phyloP scores from a whole-genome alignment of 2,113 vertebrate species.

The Cnemophilus loriae region DNA sequence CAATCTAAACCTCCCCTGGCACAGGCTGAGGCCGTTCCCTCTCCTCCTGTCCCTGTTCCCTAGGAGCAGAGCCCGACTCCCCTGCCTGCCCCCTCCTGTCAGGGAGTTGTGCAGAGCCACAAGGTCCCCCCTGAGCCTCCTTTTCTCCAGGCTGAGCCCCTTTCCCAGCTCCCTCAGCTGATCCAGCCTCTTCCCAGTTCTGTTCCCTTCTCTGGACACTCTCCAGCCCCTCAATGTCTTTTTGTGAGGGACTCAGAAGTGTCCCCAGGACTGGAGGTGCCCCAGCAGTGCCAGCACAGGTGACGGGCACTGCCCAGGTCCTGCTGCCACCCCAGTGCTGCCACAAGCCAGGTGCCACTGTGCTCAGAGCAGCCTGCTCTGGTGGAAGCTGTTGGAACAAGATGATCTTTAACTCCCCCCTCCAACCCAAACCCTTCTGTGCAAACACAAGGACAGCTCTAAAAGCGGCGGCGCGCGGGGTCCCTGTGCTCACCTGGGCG shows the following conservation, averaged over 20 bases:
- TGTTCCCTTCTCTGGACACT: accelerated
- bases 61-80: background rate
- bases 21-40: accelerated
- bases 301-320: background rate
- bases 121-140: background rate
- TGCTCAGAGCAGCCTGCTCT: background rate
- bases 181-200: background rate
- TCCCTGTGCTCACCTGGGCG: accelerated
- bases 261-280: background rate
- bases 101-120: background rate
- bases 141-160: background rate
- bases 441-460: accelerated
- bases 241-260: accelerated
- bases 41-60: background rate
- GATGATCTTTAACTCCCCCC: background rate
- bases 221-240: background rate
- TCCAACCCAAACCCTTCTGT: accelerated
- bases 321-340: background rate
- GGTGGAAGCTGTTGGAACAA: background rate
- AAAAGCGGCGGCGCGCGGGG: accelerated
- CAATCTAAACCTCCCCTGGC: accelerated
- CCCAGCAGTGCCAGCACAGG: background rate
- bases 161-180: background rate
- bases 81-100: background rate
- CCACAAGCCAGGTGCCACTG: background rate